These are phyloP conservation scores for Dendrocincla fuliginosa DNA, from an alignment of 2,797 vertebrate species.

Conservation along the genomic window DNA sequence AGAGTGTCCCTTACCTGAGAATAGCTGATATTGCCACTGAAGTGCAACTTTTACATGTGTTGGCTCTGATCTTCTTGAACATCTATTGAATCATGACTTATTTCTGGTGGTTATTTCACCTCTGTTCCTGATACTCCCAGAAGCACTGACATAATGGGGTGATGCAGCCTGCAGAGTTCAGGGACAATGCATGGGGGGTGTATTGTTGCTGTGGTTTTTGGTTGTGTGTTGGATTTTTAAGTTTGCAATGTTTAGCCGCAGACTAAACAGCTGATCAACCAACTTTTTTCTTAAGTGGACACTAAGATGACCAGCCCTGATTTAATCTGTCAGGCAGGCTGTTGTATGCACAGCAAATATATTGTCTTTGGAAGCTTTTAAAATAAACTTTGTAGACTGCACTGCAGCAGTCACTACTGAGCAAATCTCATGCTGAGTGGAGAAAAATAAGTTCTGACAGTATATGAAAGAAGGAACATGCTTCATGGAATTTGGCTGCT, in stretches of 20 bases:
- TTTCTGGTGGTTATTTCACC: neutral
- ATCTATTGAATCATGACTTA: neutral
- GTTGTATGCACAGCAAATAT: neutral
- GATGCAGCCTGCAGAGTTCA: neutral
- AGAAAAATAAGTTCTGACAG: neutral
- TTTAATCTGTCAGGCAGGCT: neutral
- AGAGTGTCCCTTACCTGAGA: neutral
- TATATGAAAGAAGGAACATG: neutral
- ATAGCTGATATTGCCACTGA: neutral
- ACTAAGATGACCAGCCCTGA: neutral
- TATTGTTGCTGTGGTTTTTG: neutral
- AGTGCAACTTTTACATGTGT: neutral
- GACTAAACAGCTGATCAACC: neutral
- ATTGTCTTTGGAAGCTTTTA: neutral
- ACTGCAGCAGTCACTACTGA: neutral
- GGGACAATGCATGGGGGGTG: rapidly evolving
- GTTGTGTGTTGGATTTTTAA: neutral
- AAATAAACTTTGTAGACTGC: neutral
- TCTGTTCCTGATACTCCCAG: neutral
- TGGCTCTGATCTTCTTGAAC: neutral
- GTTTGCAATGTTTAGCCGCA: neutral
- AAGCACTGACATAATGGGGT: rapidly evolving
- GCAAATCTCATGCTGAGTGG: neutral
- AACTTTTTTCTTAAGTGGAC: neutral
- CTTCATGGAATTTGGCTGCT: neutral